phyloP scores from a whole-genome alignment of 2,888 invertebrate species.

The Aricia artaxerxes region DNA sequence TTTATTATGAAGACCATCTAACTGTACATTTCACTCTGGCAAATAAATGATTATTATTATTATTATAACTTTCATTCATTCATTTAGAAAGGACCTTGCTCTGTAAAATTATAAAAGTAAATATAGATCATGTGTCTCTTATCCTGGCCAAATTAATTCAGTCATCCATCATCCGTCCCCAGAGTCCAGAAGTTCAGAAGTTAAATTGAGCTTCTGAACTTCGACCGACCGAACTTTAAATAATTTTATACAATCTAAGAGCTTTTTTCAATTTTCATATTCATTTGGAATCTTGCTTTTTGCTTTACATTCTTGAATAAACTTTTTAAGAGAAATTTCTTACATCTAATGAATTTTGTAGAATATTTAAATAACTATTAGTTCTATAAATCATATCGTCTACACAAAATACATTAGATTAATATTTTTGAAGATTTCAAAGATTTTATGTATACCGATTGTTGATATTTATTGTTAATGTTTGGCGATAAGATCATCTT shows the following conservation, averaged over 20 bases:
- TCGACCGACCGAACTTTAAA: neutral
- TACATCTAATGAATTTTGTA: no score
- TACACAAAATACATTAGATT: no score
- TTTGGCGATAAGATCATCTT: no score
- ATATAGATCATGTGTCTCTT: neutral
- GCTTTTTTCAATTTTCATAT: neutral
- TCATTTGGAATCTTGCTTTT: neutral
- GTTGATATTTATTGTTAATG: no score
- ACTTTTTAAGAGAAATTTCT: neutral
- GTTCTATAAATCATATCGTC: no score
- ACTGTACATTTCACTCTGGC: no score
- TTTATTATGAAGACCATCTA: no score
- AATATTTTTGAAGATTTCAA: no score
- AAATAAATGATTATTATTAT: no score
- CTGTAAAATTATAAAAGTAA: neutral
- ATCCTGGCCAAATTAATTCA: neutral
- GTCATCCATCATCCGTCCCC: neutral
- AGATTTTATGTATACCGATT: no score
- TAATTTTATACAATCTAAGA: neutral
- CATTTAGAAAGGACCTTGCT: neutral
- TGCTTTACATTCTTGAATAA: neutral
- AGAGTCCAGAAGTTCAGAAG: conserved; percentile 26
- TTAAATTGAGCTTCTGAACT: neutral
- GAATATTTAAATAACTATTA: no score
- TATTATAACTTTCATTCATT: no score